These are phyloP conservation scores for Natrix natrix DNA, from an alignment of 2,797 vertebrate genomes.

Conservation along the genomic window DNA sequence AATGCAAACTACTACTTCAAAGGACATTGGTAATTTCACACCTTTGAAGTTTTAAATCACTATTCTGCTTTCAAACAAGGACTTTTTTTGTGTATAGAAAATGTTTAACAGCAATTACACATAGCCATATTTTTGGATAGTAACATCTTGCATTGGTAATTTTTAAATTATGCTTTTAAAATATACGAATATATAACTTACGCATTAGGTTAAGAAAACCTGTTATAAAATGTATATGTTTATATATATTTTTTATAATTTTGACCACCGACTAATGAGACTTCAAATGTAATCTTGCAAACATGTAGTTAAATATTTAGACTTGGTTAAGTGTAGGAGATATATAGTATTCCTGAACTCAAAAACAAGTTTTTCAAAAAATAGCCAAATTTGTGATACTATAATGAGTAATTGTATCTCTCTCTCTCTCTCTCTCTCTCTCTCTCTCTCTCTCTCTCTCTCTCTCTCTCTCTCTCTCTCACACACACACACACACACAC, in stretches of 20 bases:
- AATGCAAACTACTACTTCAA: constrained; percentile 63
- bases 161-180: constrained; percentile 1
- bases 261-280: neutral
- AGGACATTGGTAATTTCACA: constrained; percentile 60
- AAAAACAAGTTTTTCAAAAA: neutral
- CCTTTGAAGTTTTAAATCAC: constrained; percentile 60
- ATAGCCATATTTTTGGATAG: neutral
- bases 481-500: too few species aligned
- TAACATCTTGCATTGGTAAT: neutral
- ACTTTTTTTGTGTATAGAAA: neutral
- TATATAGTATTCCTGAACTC: neutral
- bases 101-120: neutral
- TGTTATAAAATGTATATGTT: neutral
- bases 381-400: neutral
- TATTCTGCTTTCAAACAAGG: constrained; percentile 59
- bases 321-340: neutral
- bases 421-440: neutral
- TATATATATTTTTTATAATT: neutral
- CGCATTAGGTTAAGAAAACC: neutral
- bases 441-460: too few species aligned
- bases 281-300: neutral
- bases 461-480: neutral
- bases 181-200: neutral
- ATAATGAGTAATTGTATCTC: neutral
- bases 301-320: neutral